phyloP scores from a whole-genome alignment of 1,140 invertebrate species.

The Pseudoatta argentina region DNA sequence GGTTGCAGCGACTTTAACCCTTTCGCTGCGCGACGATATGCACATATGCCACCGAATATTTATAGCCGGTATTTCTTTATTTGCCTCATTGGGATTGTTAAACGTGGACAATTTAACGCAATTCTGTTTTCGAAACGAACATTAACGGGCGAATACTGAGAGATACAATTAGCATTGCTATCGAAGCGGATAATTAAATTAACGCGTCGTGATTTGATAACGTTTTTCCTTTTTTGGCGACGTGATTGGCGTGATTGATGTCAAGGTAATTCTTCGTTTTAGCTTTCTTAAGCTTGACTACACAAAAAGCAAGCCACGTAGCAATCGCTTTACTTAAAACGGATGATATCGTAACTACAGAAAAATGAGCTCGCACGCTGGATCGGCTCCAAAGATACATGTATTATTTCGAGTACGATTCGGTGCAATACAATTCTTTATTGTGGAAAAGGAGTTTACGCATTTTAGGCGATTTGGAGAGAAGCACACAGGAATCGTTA shows the following conservation, averaged over 20 bases:
- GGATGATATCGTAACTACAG: background rate
- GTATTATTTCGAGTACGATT: conserved; percentile 33
- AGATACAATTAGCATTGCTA: conserved; percentile 47
- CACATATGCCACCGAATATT: conserved; percentile 43
- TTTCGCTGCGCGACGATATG: background rate
- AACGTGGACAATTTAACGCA: background rate
- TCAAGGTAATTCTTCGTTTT: conserved; percentile 40
- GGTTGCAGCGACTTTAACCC: conserved; percentile 50
- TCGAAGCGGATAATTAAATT: conserved; percentile 44
- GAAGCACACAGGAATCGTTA: too few species aligned
- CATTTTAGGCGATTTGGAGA: too few species aligned
- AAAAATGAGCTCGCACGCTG: conserved; percentile 20
- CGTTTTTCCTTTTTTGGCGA: background rate
- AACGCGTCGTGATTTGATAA: conserved; percentile 11
- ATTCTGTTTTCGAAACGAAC: background rate
- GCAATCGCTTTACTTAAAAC: background rate
- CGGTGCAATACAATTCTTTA: background rate
- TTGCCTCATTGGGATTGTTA: conserved; percentile 38
- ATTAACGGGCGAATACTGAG: conserved; percentile 19
- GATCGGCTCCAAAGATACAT: conserved; percentile 26
- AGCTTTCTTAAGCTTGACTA: background rate
- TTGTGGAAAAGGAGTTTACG: background rate
- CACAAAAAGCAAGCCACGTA: background rate
- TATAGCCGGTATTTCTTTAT: conserved; percentile 57
- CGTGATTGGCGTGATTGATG: conserved; percentile 2